Base-by-base conservation (phyloP, 2,797 vertebrate genomes). In the Sebastes kiyomatsui region DNA sequence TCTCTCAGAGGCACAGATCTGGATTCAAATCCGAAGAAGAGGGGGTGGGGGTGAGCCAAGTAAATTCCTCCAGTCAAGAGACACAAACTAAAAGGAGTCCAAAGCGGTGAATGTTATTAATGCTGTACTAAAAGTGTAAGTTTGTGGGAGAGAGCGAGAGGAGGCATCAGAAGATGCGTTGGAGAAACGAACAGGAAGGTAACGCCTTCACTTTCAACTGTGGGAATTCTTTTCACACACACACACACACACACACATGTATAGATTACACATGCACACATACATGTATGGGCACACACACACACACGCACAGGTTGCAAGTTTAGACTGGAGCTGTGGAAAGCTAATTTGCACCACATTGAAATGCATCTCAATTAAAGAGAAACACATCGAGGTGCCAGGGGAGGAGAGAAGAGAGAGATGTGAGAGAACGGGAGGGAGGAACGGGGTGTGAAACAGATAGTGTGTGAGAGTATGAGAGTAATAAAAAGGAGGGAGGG, bases 341-440 rank as follows among this genome's bases (percentile, higher is more conserved):
- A 92, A 95, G 92, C 93, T 93, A 87, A 95, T 95, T 95, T 94
- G 93, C 94, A 94, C 93, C 91, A 92, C 93, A 93, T 85, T 93
- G 93, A 93, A 94, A 94, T 94, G 94, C 94, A 94, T 94, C 93
- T 94, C 94, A 95, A 95, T 94, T 94, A 95, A 94, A 93, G 87
- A 93, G 94, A 92, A 94, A 94, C 94, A 94, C 93, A 92, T 93
- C 42, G 88, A 91, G 91, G 93, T 94, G 92, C 91, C 92, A 93
- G 75, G 94, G 93, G 93, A 94, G 79, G 88, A 91, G 91, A 93
- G 90, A 90, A 85, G 88, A 91, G 84, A 90, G 88, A 92, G 88
- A 93, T 92, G 93, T 92, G 93, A 94, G 92, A 94, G 90, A 93
- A 92, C 67, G 87, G 88, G 87, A 79, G 88, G 85, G 89, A 88